Base-by-base conservation (phyloP, 64 coral and sea anemone genomes). In the Trachythela sp. region DNA sequence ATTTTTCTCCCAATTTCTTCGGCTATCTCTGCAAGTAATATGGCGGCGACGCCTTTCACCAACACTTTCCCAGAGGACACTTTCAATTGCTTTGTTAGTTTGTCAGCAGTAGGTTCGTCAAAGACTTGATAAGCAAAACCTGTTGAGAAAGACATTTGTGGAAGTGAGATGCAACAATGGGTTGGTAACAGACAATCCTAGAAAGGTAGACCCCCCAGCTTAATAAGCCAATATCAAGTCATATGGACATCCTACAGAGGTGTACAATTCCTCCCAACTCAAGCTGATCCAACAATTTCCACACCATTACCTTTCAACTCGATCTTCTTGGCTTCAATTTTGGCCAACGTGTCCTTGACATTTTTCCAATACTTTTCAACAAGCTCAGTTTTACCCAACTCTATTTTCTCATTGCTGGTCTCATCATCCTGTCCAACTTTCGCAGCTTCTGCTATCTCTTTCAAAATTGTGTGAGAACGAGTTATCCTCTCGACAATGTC, bases 51-150 rank as follows among this genome's bases (percentile, higher is more conserved):
- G 10, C 35, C 54, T 70, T 70, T 88, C 5, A 88, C 5, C 51
- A 88, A 20, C 36, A 88, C 35, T 88, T 88, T 88, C n/a, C 54
- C 86, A 36, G 86, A 36, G 15, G 86, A 67, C 10, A 54, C 86
- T 9, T 17, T 2, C 32, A 88, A 33, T 43, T 86, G 48, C 20
- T 20, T 41, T 54, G 26, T 50, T 32, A 86, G 48, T 52, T 86
- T 50, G 48, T 54, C 24, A 32, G 85, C 85, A 86, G 35, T 64
- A 8, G 56, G 56, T 27, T 64, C 26, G 5, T 64, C 56, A 64
- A 64, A 64, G 26, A 64, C 56, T 64, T 64, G 20, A n/a, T 64
- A 64, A 8, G 56, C 56, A 64, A 64, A 64, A 20, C 56, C 56
- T 64, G 56, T n/a, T 6, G 26, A 18, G 22, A 64, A n/a, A 64